Evolutionary conservation across 2,113 vertebrate genomes (phyloP).

Genomic region (Sminthopsis crassicaudata): DNA sequence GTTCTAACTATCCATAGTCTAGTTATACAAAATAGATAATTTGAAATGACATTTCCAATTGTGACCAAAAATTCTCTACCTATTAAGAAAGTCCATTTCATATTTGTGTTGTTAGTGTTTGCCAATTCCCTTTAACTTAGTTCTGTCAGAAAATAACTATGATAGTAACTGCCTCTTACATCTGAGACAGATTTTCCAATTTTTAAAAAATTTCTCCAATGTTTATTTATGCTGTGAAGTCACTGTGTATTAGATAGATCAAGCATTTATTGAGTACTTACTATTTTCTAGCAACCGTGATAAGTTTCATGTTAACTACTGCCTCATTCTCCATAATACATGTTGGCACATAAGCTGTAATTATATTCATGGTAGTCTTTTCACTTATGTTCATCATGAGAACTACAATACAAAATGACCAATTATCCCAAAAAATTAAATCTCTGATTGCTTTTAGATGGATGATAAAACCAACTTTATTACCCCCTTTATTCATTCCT

Average conservation of each 20-base stretch:
- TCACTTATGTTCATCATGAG: background rate
- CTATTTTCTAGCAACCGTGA: background rate
- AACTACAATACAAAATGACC: background rate
- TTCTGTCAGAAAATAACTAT: background rate
- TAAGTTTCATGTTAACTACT: background rate
- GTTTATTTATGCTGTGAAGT: background rate
- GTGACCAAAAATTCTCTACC: background rate
- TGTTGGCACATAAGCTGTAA: slow-evolving; percentile 2
- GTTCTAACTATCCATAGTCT: background rate
- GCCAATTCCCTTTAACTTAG: background rate
- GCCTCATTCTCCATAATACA: background rate
- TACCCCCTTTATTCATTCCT: background rate
- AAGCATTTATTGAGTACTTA: background rate
- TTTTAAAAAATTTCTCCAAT: background rate
- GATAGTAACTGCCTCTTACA: background rate
- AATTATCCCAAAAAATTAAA: background rate
- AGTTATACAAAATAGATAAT: background rate
- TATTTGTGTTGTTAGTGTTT: background rate
- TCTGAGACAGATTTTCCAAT: background rate
- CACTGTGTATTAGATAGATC: background rate
- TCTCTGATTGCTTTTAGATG: background rate
- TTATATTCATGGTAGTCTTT: background rate
- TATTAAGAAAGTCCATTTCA: background rate
- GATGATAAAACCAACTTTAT: background rate
- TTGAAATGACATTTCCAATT: background rate